Base-by-base conservation (phyloP, 1,140 invertebrate species). In the Chironomus tepperi region DNA sequence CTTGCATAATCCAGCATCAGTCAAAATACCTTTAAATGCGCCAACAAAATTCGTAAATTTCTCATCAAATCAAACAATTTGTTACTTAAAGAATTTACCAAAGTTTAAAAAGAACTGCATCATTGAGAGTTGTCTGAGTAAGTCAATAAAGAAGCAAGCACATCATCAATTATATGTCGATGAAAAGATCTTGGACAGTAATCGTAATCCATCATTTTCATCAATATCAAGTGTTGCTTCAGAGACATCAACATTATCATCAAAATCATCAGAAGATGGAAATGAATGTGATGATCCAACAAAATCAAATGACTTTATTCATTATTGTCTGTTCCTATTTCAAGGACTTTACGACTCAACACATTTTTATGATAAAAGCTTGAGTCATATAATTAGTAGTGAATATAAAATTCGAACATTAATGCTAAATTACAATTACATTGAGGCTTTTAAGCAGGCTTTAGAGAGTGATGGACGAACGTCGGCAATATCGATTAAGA, bases 241-340 rank as follows among this genome's bases (percentile, higher is more conserved):
- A 73, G 73, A 64, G 19, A 18, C 12, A 9, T 73, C 24, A 7
- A 43, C 15, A 15, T 34, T 34, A 34, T 73, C 19, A 42, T 73
- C 72, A 19, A 73, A 73, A 43, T 78, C 81, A 10, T 79, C 80
- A 0, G 81, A 81, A 15, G 81, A 82, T 72, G 79, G 18, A 10
- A 0, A 16, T 18, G 65, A 70, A 19, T n/a, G 5, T 57, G 65
- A 70, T 18, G 65, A 70, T 70, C n/a, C 18, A 7, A 18, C 65
- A 57, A 18, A 21, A 8, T 18, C 65, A 19, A 70, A 70, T 21
- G 65, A 70, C 10, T 82, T 81, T 75, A 81, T 88, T 73, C 86
- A 88, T 77, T 87, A 87, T 76, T 84, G 83, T 67, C 75, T 88
- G 7, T 84, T 87, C 76, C 82, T 85, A 42, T 87, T 87, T 75